phyloP scores from a whole-genome alignment of 2,113 vertebrate genomes.

The Scatophagus argus region DNA sequence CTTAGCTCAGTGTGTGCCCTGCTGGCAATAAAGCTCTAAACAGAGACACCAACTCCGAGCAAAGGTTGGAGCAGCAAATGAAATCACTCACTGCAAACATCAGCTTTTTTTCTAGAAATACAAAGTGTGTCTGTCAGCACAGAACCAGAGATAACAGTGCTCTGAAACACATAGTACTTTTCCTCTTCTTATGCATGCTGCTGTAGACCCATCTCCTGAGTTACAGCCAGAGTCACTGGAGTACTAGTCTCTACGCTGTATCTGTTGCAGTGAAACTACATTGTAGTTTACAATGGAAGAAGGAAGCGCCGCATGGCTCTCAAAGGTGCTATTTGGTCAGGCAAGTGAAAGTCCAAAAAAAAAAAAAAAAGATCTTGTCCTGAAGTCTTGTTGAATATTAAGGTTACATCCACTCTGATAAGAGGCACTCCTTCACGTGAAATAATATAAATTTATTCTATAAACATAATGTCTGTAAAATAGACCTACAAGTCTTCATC shows the following conservation, averaged over 20 bases:
- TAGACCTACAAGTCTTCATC: too few relatives aligned
- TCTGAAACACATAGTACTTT: slow-evolving; percentile 43
- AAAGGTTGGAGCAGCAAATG: slow-evolving; percentile 46
- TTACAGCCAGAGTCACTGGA: neutral
- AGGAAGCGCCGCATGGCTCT: too few relatives aligned
- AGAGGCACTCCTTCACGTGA: too few relatives aligned
- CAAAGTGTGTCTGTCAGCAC: slow-evolving; percentile 16
- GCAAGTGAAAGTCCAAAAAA: too few relatives aligned
- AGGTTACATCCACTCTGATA: too few relatives aligned
- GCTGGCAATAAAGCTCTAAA: slow-evolving; percentile 45
- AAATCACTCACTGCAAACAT: slow-evolving; percentile 56
- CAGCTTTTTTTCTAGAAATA: slow-evolving; percentile 44
- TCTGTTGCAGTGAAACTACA: slow-evolving; percentile 25
- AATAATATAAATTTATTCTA: too few relatives aligned
- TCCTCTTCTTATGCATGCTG: slow-evolving; percentile 25
- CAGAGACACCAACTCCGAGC: slow-evolving; percentile 53
- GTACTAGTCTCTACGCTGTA: slow-evolving; percentile 12
- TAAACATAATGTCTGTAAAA: too few relatives aligned
- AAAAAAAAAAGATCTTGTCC: too few relatives aligned
- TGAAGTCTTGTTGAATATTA: too few relatives aligned
- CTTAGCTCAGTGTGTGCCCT: slow-evolving; percentile 37
- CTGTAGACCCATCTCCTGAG: neutral
- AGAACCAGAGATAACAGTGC: slow-evolving; percentile 30
- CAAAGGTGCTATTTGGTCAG: too few relatives aligned
- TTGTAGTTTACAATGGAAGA: too few relatives aligned